These are phyloP conservation scores for Chrysina gloriosa DNA, from an alignment of 2,888 invertebrate species.

Conservation along the genomic window DNA sequence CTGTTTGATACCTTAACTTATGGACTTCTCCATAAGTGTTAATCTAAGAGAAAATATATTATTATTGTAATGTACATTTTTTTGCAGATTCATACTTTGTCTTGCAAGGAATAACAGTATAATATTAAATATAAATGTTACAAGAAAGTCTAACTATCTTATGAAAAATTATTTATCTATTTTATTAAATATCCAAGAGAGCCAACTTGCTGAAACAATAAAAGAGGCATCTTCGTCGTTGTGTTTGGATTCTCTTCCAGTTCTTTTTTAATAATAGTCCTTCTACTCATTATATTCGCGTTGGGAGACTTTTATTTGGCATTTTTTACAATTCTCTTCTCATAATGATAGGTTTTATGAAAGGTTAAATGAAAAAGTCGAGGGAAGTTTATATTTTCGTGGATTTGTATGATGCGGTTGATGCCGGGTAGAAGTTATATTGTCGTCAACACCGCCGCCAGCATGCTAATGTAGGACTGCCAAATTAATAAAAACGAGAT, in stretches of 20 bases:
- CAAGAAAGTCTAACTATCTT: neutral
- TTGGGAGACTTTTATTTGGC: slow-evolving; percentile 30
- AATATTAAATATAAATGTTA: neutral
- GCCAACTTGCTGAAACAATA: neutral
- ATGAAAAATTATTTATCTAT: neutral
- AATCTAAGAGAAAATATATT: too few species aligned
- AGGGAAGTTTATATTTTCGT: slow-evolving; percentile 39
- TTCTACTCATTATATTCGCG: slow-evolving; percentile 5
- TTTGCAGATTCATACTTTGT: too few species aligned
- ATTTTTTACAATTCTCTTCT: slow-evolving; percentile 30
- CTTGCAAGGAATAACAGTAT: neutral
- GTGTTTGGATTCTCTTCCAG: neutral
- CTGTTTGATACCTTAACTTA: too few species aligned
- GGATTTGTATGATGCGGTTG: slow-evolving; percentile 24
- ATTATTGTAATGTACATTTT: too few species aligned
- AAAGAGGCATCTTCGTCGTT: neutral
- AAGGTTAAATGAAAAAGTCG: slow-evolving; percentile 43
- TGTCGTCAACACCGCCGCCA: slow-evolving; percentile 24
- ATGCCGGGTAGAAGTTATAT: slow-evolving; percentile 39
- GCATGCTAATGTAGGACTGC: slow-evolving; percentile 43
- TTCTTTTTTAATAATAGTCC: slow-evolving; percentile 20
- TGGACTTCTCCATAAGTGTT: too few species aligned
- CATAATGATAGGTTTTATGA: slow-evolving; percentile 43
- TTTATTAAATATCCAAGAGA: neutral
- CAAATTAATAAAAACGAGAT: slow-evolving; percentile 49